Evolutionary conservation across 2,797 vertebrate genomes (phyloP).

Genomic region (Liparis tanakae): DNA sequence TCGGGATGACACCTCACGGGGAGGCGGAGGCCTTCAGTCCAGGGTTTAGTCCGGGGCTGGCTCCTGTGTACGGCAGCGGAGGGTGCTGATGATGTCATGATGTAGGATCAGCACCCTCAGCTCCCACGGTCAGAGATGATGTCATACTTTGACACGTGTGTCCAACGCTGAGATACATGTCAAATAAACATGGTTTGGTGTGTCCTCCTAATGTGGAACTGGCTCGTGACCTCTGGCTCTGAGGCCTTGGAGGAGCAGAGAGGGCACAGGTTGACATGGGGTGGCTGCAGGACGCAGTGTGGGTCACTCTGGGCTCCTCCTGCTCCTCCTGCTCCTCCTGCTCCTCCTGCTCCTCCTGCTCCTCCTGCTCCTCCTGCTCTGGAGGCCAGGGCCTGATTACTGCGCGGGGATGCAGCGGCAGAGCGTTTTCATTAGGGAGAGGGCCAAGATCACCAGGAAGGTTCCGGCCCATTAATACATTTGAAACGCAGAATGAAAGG

Average conservation of each 20-base stretch:
- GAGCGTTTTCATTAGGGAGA: slow-evolving; percentile 86
- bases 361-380: slow-evolving; percentile 75
- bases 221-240: slow-evolving; percentile 52
- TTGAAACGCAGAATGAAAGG: slow-evolving; percentile 85
- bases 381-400: slow-evolving; percentile 83
- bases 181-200: slow-evolving; percentile 42
- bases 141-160: slow-evolving; percentile 51
- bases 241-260: slow-evolving; percentile 59
- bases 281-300: slow-evolving; percentile 74
- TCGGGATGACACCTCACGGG: slow-evolving; percentile 57
- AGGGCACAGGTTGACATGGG: slow-evolving; percentile 71
- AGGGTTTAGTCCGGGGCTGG: slow-evolving; percentile 45
- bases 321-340: slow-evolving; percentile 77
- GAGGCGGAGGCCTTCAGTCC: slow-evolving; percentile 52
- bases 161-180: slow-evolving; percentile 40
- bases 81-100: slow-evolving; percentile 43
- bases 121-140: slow-evolving; percentile 35
- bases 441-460: slow-evolving; percentile 86
- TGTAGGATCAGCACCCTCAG: slow-evolving; percentile 23
- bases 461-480: slow-evolving; percentile 89
- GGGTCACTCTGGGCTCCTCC: slow-evolving; percentile 80
- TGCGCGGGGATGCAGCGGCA: slow-evolving; percentile 80
- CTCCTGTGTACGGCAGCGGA: slow-evolving; percentile 47
- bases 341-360: slow-evolving; percentile 80
- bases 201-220: slow-evolving; percentile 22